A percentile compares a stretch with the other conserved stretches of the same genome.
These are phyloP conservation scores for Motacilla tschutschensis DNA, from an alignment of 2,113 vertebrate species.

Conservation along the genomic window DNA sequence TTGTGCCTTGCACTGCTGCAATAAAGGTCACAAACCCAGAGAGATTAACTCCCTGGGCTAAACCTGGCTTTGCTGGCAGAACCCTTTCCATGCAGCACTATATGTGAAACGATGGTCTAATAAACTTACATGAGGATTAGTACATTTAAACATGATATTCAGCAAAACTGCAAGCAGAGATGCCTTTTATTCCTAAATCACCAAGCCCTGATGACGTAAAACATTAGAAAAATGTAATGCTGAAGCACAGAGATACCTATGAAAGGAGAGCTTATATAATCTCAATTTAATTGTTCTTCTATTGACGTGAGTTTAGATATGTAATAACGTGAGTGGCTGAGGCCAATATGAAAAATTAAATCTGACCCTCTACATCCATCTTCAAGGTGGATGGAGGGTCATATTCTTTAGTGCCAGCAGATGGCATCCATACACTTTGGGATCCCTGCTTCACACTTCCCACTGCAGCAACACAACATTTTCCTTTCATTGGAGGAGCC, in stretches of 20 bases:
- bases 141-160: not conserved
- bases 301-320: not conserved
- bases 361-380: not conserved
- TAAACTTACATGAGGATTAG: not conserved
- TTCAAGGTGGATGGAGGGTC: not conserved
- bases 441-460: not conserved
- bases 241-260: not conserved
- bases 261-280: not conserved
- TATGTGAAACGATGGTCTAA: not conserved
- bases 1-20: not conserved
- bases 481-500: not conserved
- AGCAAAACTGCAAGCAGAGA: not conserved
- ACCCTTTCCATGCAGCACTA: not conserved
- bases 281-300: not conserved
- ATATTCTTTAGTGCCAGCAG: constrained; percentile 12
- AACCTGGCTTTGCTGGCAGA: not conserved
- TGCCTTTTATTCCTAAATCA: not conserved
- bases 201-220: not conserved
- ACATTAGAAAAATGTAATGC: not conserved
- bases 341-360: not conserved
- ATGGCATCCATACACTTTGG: constrained; percentile 17
- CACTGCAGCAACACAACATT: not conserved
- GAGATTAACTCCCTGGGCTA: not conserved
- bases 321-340: not conserved
- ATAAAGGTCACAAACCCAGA: not conserved